phyloP scores from a whole-genome alignment of 1,140 invertebrate genomes.

The Zaprionus africanus region DNA sequence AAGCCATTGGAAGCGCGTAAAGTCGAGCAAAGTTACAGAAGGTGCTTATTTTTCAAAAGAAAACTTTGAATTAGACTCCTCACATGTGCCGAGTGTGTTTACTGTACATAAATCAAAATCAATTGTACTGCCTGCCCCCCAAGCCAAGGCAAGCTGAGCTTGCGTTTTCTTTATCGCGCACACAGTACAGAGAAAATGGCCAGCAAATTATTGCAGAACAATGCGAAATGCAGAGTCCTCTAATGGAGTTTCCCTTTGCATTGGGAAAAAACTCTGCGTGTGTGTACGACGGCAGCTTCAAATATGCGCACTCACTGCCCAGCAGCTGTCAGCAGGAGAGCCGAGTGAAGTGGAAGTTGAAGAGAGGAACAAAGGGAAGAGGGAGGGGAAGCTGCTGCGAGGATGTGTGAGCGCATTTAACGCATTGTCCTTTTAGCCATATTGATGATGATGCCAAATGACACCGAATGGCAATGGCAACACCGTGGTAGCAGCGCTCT shows the following conservation, averaged over 20 bases:
- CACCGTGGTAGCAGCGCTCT: conserved; percentile 53
- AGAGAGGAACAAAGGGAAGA: too few species aligned
- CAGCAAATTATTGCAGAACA: conserved; percentile 37
- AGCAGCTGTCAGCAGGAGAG: conserved; percentile 26
- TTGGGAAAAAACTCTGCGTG: background rate
- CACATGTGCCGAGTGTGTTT: conserved; percentile 19
- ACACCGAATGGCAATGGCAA: conserved; percentile 77
- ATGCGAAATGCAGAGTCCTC: conserved; percentile 29
- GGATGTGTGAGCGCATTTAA: conserved; percentile 66
- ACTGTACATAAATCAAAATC: conserved; percentile 53
- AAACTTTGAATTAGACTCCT: background rate
- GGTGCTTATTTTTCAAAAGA: background rate
- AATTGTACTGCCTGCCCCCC: conserved; percentile 43
- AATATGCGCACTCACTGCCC: conserved; percentile 75
- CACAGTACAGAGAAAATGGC: conserved; percentile 16
- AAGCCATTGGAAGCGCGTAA: too few species aligned
- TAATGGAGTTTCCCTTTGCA: conserved; percentile 25
- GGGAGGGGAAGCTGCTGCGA: background rate
- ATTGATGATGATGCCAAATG: conserved; percentile 83
- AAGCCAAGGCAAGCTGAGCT: conserved; percentile 21
- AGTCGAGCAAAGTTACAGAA: too few species aligned
- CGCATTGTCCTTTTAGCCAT: conserved; percentile 83
- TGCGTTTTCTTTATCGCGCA: conserved; percentile 29
- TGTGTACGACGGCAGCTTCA: conserved; percentile 20
- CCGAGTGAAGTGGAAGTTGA: background rate